Evolutionary conservation across 2,797 vertebrate genomes (phyloP), one percentile per base, ranked within the genome.

Genomic region (Darevskia nairensis): DNA sequence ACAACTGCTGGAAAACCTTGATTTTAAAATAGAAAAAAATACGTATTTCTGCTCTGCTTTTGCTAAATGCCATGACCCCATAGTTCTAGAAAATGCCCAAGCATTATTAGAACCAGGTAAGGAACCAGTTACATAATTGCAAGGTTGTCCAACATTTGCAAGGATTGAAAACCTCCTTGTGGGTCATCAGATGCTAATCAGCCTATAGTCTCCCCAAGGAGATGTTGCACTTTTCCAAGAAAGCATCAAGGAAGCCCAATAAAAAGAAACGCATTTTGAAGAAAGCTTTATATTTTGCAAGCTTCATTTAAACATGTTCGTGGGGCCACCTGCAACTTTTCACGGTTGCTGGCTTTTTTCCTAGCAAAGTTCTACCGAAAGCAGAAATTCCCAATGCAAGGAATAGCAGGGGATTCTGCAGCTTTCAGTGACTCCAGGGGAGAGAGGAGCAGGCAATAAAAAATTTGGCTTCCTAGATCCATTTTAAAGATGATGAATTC

Each of bases 141-240:
- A 29, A 68, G 39, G 66, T 94, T 90, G 87, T 71, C 80, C 78
- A 86, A 85, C 46, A 27, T 80, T 92, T 50, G 77, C 72, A 71
- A 83, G 71, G 39, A 76, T 89, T 90, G 85, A 71, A 89, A 90
- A 88, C 89, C 90, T 92, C 90, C 89, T 79, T n/a, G 29, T 1
- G 91, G 91, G 84, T 92, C 90, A 90, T 92, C 91, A 88, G 90
- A 90, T 59, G 83, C 72, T 84, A 86, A 88, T 85, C 72, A 93
- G 44, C 32, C 79, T 85, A 55, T 55, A 64, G 87, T 88, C 79
- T 93, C 92, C 32, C 82, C 90, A 41, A 87, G 89, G 92, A 88
- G 55, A 64, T 13, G 5, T 29, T 85, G 50, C 74, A 44, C 39
- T 91, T 90, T 94, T 91, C 89, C 93, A 92, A 92, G 75, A 94